Evolutionary conservation across 1,140 invertebrate genomes (phyloP).

Genomic region (Panonychus citri): DNA sequence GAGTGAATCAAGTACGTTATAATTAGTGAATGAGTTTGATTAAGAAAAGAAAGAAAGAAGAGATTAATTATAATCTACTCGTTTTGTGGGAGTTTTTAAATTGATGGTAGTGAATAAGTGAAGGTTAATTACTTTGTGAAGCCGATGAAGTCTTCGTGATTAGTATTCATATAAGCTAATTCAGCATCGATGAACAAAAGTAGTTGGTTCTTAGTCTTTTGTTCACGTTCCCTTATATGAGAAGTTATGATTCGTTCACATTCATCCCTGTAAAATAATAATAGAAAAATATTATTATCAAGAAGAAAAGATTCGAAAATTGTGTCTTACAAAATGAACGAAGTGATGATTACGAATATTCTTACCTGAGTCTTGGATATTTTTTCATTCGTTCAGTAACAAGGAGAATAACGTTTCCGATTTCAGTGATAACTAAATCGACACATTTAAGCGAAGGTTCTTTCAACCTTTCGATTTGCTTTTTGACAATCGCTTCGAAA

Average conservation of each 20-base stretch:
- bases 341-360: no score
- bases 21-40: no score
- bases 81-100: no score
- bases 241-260: conserved; percentile 89
- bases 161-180: conserved; percentile 98
- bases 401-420: conserved; percentile 77
- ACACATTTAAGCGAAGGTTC: conserved; percentile 95
- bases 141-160: conserved; percentile 99
- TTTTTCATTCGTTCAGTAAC: conserved; percentile 89
- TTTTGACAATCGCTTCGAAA: conserved; percentile 98
- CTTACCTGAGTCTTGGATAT: conserved; percentile 41
- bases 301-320: no score
- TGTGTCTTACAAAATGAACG: no score
- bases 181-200: conserved; percentile 83
- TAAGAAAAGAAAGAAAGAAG: no score
- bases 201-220: conserved; percentile 86
- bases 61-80: no score
- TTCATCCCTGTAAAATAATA: conserved; percentile 80
- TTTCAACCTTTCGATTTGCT: conserved; percentile 84
- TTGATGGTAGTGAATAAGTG: background rate
- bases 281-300: no score
- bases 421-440: conserved; percentile 83
- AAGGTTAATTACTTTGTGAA: conserved; percentile 52
- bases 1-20: no score
- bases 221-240: conserved; percentile 75